Percentiles rank a stretch among this genome's conserved stretches.
These are phyloP conservation scores for Torymus aiolomorphi DNA, from an alignment of 2,888 invertebrate genomes.

Conservation along the genomic window DNA sequence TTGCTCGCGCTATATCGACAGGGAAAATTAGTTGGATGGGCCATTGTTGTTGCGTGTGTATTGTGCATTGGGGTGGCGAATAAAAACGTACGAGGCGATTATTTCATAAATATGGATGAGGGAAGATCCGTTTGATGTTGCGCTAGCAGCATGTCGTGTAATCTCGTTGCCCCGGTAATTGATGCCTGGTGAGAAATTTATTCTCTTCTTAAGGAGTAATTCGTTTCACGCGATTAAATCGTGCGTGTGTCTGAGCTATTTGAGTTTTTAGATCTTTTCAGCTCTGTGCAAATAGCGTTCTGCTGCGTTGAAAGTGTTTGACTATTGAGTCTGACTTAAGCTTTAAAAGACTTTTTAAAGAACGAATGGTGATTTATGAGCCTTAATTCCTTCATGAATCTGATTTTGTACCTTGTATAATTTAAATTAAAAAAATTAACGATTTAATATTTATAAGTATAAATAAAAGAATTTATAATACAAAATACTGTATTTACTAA, in stretches of 20 bases:
- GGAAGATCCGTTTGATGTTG: conserved; percentile 45
- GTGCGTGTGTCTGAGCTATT: not conserved
- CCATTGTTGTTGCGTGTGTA: not conserved
- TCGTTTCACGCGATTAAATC: conserved; percentile 24
- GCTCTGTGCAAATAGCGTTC: too few species aligned
- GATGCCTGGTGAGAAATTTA: conserved; percentile 38
- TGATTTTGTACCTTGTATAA: too few species aligned
- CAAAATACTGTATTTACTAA: too few species aligned
- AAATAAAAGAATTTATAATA: too few species aligned
- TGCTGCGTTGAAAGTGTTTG: too few species aligned
- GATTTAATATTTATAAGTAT: too few species aligned
- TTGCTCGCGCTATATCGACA: not conserved
- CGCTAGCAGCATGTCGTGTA: not conserved
- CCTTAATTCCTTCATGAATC: too few species aligned
- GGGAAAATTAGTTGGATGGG: too few species aligned
- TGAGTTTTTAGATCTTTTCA: not conserved
- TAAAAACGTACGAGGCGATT: conserved; percentile 38
- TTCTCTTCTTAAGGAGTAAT: conserved; percentile 33
- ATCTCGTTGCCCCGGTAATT: conserved; percentile 9
- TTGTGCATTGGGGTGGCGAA: conserved; percentile 6
- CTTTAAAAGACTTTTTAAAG: too few species aligned
- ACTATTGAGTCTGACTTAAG: too few species aligned
- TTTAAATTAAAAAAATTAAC: too few species aligned
- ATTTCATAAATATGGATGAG: conserved; percentile 57
- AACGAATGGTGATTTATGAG: too few species aligned